phyloP scores from a whole-genome alignment of 1,140 invertebrate genomes.

The Drosophila littoralis region DNA sequence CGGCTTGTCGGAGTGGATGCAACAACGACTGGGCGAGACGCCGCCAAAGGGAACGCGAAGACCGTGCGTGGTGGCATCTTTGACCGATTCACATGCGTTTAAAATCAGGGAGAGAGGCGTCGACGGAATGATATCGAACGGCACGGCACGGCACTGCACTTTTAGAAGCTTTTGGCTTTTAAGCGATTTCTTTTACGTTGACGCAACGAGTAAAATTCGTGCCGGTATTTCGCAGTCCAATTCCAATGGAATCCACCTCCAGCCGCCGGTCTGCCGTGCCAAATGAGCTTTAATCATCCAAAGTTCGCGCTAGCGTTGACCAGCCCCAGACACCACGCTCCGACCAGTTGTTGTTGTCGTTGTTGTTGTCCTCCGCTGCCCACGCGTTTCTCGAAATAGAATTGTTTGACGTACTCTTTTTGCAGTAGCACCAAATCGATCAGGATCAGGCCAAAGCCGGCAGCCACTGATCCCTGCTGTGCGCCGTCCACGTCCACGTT shows the following conservation, averaged over 20 bases:
- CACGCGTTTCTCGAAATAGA: constrained; percentile 74
- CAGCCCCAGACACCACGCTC: constrained; percentile 6
- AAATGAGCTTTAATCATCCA: constrained; percentile 57
- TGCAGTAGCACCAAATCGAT: constrained; percentile 59
- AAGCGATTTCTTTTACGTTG: constrained; percentile 36
- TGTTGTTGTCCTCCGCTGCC: constrained; percentile 62
- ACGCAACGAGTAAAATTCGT: constrained; percentile 1
- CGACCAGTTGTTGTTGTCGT: not conserved
- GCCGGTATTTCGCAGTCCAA: not conserved
- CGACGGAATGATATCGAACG: not conserved
- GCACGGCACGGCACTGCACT: not conserved
- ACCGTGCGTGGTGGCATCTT: constrained; percentile 25
- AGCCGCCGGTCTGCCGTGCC: not conserved
- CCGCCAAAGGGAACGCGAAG: not conserved
- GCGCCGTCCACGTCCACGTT: not conserved
- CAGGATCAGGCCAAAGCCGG: not conserved
- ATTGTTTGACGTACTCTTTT: constrained; percentile 74
- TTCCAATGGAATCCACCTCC: not conserved
- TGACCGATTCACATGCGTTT: constrained; percentile 3
- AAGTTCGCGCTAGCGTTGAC: constrained; percentile 26
- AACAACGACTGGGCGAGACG: not conserved
- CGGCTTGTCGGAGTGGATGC: not conserved
- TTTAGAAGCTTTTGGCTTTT: constrained; percentile 19
- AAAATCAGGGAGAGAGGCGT: not conserved
- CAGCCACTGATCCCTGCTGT: not conserved